These are phyloP conservation scores for Euspilapteryx auroguttella DNA, from an alignment of 2,888 invertebrate genomes.

Conservation along the genomic window DNA sequence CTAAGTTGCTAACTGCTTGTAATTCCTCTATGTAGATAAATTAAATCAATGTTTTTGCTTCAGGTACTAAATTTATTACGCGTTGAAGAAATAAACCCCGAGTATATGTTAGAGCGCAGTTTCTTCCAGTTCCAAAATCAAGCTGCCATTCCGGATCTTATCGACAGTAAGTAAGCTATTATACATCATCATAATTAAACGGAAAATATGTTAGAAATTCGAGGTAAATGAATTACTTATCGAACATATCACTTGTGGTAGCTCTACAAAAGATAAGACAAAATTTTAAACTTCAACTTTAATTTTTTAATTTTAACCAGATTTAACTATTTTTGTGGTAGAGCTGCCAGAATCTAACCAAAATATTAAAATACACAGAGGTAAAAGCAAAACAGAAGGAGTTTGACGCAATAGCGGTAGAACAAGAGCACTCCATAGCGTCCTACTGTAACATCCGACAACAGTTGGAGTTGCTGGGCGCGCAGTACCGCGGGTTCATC, in stretches of 20 bases:
- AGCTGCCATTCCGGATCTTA: slow-evolving; percentile 86
- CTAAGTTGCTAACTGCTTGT: too few species aligned
- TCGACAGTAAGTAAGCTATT: slow-evolving; percentile 68
- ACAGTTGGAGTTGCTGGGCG: slow-evolving; percentile 74
- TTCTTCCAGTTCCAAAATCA: slow-evolving; percentile 99
- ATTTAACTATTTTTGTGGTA: too few species aligned
- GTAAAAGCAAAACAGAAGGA: slow-evolving; percentile 67
- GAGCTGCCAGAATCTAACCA: too few species aligned
- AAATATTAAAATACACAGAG: slow-evolving; percentile 37
- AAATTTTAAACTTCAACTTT: too few species aligned
- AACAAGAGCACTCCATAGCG: slow-evolving; percentile 75
- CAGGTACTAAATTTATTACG: slow-evolving; percentile 75
- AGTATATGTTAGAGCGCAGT: slow-evolving; percentile 97
- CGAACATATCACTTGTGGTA: too few species aligned
- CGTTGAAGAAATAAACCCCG: slow-evolving; percentile 99
- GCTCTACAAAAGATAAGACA: too few species aligned
- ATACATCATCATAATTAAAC: background rate
- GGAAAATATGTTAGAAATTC: background rate
- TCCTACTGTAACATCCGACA: slow-evolving; percentile 85
- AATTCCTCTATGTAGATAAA: too few species aligned
- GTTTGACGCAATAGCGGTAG: slow-evolving; percentile 65
- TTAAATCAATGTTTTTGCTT: too few species aligned
- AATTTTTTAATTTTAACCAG: too few species aligned
- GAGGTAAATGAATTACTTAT: slow-evolving; percentile 26
- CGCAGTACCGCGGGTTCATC: slow-evolving; percentile 76